A percentile compares a stretch with the other conserved stretches of the same genome.
Conservation (phyloP, 2,888 invertebrate species). For the Dasysyrphus albostriatus region DNA sequence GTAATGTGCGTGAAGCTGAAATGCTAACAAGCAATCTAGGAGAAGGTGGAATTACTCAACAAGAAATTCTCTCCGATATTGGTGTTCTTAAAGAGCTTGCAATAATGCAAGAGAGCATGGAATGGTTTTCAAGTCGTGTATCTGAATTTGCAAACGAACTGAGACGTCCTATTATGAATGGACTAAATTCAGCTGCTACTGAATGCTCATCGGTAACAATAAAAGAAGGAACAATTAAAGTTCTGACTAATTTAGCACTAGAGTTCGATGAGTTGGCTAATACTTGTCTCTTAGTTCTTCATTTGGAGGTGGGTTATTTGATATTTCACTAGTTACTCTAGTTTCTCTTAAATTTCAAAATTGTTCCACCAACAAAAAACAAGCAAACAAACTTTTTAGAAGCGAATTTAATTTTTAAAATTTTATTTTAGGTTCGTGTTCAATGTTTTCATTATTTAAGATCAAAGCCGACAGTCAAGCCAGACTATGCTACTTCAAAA, state of each 20-base stretch:
- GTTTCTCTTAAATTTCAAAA: no score
- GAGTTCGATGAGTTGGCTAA: constrained; percentile 95
- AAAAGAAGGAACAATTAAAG: constrained; percentile 86
- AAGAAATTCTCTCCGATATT: constrained; percentile 94
- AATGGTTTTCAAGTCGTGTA: constrained; percentile 91
- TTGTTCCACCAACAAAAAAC: no score
- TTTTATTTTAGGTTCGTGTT: constrained; percentile 89
- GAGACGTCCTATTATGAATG: constrained; percentile 84
- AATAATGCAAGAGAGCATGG: constrained; percentile 96
- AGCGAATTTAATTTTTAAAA: background rate
- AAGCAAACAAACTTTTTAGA: no score
- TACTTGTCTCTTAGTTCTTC: constrained; percentile 94
- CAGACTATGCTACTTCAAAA: constrained; percentile 83
- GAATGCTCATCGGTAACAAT: constrained; percentile 82
- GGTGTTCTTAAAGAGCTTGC: constrained; percentile 93
- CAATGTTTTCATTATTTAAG: constrained; percentile 97
- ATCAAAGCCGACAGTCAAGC: constrained; percentile 83
- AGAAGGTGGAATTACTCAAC: constrained; percentile 92
- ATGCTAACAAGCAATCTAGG: constrained; percentile 96
- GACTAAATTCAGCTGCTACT: constrained; percentile 78
- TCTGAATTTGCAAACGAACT: constrained; percentile 86
- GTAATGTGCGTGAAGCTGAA: constrained; percentile 95
- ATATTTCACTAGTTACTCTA: no score
- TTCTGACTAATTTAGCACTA: constrained; percentile 88
- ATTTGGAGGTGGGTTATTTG: constrained; percentile 90